Evolutionary conservation across 1,140 invertebrate species (phyloP), one percentile per base, ranked within the genome.

Genomic region (Anthonomus grandis): DNA sequence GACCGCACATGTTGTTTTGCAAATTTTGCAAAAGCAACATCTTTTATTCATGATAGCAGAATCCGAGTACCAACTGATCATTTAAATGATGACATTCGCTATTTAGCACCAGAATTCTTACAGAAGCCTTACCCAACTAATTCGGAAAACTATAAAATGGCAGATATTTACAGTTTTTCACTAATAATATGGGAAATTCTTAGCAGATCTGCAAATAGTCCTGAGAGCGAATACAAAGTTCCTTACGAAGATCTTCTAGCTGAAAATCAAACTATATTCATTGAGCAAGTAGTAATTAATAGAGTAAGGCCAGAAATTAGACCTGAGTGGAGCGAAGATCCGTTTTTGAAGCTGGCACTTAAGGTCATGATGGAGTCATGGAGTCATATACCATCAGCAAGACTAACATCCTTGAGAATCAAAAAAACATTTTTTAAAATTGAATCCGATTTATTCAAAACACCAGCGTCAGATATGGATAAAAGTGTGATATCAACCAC

Each of bases 111-210:
- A 0, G 93, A 96, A 76, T 83, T 95, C 9, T 75, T 96, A 1
- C 85, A 91, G 65, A 83, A 79, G 1, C 74, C 97, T 23, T 91
- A 95, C 74, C 81, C 82, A 3, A 75, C 79, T 23, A 84, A 87
- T 64, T 95, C 97, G 71, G 92, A 95, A 64, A 87, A 91, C 12
- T 96, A 95, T 74, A 95, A 94, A 77, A 88, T 87, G 78, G 90
- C 91, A 9, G 95, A 97, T 73, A 92, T 97, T 79, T 97, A 97
- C 76, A 91, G 94, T 0, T 85, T 95, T 60, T 90, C 91, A 24
- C 77, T 97, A 17, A 90, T 97, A 5, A 73, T 97, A 17, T 97
- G 94, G 94, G 94, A 97, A 78, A 86, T 95, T 69, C 82, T 83
- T 44, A 76, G 85, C 60, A 79, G 87, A 39, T 89, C 86, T 68